Evolutionary conservation across 2,113 vertebrate genomes (phyloP).

Genomic region (Gadus macrocephalus): DNA sequence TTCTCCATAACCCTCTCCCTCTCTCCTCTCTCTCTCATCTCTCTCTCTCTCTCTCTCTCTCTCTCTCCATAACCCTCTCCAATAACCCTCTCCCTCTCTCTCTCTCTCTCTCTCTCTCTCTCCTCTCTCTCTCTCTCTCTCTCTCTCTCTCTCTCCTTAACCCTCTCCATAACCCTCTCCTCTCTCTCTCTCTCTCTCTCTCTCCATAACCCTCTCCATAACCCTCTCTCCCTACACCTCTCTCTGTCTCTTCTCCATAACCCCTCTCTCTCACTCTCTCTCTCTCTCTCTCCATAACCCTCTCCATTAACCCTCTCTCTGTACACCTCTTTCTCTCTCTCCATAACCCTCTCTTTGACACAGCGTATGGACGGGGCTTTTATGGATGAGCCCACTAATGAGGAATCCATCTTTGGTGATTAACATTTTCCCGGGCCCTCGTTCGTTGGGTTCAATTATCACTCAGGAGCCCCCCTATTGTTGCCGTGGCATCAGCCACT

Average conservation of each 20-base stretch:
- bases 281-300: neutral
- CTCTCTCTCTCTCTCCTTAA: too few relatives aligned
- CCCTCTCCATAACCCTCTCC: too few relatives aligned
- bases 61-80: too few relatives aligned
- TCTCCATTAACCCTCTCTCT: neutral
- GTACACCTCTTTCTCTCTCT: neutral
- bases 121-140: too few relatives aligned
- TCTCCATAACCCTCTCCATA: too few relatives aligned
- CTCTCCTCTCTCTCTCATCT: neutral
- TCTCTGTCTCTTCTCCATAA: neutral
- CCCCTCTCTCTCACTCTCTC: too few relatives aligned
- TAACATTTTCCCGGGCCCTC: conserved; percentile 49
- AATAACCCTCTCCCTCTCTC: too few relatives aligned
- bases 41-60: too few relatives aligned
- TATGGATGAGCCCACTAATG: conserved; percentile 55
- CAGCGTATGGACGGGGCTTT: conserved; percentile 45
- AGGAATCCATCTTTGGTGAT: conserved; percentile 56
- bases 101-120: neutral
- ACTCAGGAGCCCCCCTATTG: conserved; percentile 58
- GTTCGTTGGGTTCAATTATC: conserved; percentile 57
- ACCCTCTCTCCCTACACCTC: neutral
- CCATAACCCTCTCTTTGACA: conserved; percentile 14
- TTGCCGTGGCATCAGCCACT: conserved; percentile 49
- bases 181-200: too few relatives aligned
- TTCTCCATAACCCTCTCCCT: too few relatives aligned